These are phyloP conservation scores for Euzophera pinguis DNA, from an alignment of 2,888 invertebrate genomes.

Conservation along the genomic window DNA sequence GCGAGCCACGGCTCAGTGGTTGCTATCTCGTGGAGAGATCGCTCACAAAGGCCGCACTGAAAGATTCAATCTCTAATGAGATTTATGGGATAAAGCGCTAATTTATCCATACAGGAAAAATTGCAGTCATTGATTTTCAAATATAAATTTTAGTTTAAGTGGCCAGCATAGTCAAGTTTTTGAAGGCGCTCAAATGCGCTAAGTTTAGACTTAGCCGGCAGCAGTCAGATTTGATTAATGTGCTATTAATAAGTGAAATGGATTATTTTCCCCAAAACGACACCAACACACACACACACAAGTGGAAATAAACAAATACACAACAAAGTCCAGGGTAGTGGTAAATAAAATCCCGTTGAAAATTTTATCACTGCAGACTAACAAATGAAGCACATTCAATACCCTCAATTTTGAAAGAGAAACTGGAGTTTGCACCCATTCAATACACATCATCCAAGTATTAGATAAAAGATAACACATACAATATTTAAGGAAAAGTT, in stretches of 20 bases:
- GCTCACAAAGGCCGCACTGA: constrained; percentile 32
- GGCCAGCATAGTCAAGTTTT: too few species aligned
- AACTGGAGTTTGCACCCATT: too few species aligned
- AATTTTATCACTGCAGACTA: constrained; percentile 53
- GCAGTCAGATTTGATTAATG: too few species aligned
- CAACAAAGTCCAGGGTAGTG: constrained; percentile 60
- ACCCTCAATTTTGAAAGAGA: too few species aligned
- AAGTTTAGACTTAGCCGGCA: too few species aligned
- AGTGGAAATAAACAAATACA: constrained; percentile 73
- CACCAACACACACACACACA: too few species aligned
- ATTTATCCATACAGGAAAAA: neutral
- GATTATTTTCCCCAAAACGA: too few species aligned
- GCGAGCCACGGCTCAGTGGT: constrained; percentile 52
- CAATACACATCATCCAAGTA: too few species aligned
- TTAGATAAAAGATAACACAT: neutral
- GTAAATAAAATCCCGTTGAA: constrained; percentile 55
- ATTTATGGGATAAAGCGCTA: neutral
- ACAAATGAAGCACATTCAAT: constrained; percentile 47
- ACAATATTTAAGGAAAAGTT: neutral
- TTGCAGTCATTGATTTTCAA: neutral
- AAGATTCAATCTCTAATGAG: neutral
- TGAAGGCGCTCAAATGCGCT: too few species aligned
- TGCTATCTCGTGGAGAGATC: constrained; percentile 53
- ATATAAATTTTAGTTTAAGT: neutral
- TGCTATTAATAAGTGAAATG: too few species aligned